Conservation (phyloP, 1,140 invertebrate species). For the Sycophila sp. region DNA sequence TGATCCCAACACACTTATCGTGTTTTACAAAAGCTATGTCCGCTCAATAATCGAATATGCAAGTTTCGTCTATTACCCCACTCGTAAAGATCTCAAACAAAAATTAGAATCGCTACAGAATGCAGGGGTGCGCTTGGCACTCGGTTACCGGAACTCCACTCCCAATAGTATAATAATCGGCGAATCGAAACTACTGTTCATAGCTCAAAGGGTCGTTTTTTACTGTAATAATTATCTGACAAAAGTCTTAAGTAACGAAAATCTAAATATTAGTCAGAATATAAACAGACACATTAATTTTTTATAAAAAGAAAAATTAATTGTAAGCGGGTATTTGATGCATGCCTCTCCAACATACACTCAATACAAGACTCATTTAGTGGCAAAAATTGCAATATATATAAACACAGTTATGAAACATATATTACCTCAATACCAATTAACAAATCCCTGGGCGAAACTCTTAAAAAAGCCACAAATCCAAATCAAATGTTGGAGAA, state of each 20-base stretch:
- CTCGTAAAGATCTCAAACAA: background rate
- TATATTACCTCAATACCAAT: too few species aligned
- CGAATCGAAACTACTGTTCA: slow-evolving; percentile 11
- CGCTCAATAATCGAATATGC: slow-evolving; percentile 26
- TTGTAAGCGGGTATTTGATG: too few species aligned
- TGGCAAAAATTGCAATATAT: too few species aligned
- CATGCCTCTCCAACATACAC: too few species aligned
- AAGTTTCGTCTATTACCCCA: slow-evolving; percentile 20
- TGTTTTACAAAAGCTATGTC: slow-evolving; percentile 25
- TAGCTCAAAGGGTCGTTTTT: background rate
- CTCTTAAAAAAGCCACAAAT: too few species aligned
- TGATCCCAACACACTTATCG: slow-evolving; percentile 17
- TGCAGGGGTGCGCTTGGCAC: background rate
- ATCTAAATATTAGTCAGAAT: too few species aligned
- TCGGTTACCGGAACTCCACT: slow-evolving; percentile 7
- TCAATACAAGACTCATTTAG: too few species aligned
- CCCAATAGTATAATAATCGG: slow-evolving; percentile 20
- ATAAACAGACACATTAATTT: too few species aligned
- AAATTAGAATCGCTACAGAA: slow-evolving; percentile 24
- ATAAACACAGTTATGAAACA: too few species aligned
- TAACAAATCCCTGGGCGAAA: too few species aligned
- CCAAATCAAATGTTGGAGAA: too few species aligned
- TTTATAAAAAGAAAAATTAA: too few species aligned
- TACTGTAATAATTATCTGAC: background rate
- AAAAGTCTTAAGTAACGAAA: background rate